These are phyloP conservation scores for Thumatha senex DNA, from an alignment of 2,888 invertebrate genomes.

Conservation along the genomic window DNA sequence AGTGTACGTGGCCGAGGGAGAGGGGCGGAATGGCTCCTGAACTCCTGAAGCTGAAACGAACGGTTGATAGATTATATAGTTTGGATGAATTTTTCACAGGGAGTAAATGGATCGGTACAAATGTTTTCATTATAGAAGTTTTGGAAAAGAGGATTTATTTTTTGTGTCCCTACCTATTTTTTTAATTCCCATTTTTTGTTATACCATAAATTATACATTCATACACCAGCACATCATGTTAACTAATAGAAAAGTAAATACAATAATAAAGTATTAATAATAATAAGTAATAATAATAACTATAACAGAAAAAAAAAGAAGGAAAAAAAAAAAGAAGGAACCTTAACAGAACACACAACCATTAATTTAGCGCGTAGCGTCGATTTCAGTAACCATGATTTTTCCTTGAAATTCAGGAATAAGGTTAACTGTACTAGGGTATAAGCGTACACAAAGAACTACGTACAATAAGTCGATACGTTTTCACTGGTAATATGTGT, in stretches of 20 bases:
- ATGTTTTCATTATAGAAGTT: background rate
- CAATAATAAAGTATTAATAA: too few species aligned
- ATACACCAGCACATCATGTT: too few species aligned
- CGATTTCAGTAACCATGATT: slow-evolving; percentile 6
- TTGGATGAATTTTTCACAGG: slow-evolving; percentile 11
- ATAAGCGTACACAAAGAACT: slow-evolving; percentile 44
- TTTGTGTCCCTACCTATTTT: background rate
- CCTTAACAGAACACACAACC: too few species aligned
- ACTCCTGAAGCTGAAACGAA: slow-evolving; percentile 12
- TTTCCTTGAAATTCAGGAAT: slow-evolving; percentile 80
- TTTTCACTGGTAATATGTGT: slow-evolving; percentile 31
- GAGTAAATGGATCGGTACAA: slow-evolving; percentile 4
- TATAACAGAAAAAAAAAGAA: too few species aligned
- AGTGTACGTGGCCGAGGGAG: slow-evolving; percentile 24
- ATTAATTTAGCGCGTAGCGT: too few species aligned
- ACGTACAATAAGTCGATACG: slow-evolving; percentile 18
- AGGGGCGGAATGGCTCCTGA: slow-evolving; percentile 22
- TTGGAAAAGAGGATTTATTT: background rate
- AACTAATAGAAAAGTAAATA: too few species aligned
- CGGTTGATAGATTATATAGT: slow-evolving; percentile 26
- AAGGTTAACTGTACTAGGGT: slow-evolving; percentile 78
- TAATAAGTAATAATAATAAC: too few species aligned
- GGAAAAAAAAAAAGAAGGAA: too few species aligned
- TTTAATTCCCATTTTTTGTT: too few species aligned
- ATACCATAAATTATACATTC: too few species aligned